A percentile compares a stretch with the other conserved stretches of the same genome.
Conservation (phyloP, 2,113 vertebrate genomes). For the Calidris pygmaea region DNA sequence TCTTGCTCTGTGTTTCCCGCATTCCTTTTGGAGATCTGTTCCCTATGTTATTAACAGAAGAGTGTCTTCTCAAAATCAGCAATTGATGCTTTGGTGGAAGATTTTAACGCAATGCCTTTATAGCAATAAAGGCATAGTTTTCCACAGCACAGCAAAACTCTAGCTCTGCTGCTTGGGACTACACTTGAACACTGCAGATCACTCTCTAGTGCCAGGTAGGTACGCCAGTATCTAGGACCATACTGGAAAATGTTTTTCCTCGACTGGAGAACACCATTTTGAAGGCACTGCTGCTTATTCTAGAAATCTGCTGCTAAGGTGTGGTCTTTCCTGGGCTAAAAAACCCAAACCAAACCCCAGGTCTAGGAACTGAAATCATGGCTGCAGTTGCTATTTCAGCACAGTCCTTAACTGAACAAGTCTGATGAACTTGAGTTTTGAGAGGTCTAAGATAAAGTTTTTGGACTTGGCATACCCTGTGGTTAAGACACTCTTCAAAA, state of each 20-base stretch:
- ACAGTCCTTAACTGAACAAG: background rate
- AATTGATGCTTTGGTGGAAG: background rate
- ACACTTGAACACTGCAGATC: background rate
- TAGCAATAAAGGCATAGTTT: background rate
- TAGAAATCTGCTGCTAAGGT: background rate
- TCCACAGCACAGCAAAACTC: background rate
- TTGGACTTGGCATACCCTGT: background rate
- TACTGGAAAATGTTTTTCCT: background rate
- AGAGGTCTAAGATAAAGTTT: background rate
- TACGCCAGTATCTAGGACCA: background rate
- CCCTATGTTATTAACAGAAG: background rate
- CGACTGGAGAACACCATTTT: background rate
- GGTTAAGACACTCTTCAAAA: background rate
- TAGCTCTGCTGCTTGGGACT: background rate
- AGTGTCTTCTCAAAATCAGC: background rate
- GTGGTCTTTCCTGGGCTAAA: background rate
- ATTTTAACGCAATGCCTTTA: background rate
- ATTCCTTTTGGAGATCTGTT: background rate
- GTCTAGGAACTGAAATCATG: background rate
- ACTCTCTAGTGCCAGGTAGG: background rate
- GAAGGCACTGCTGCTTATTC: background rate
- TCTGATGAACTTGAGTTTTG: background rate
- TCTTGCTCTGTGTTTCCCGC: background rate
- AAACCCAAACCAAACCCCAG: background rate
- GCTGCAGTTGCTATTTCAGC: background rate